These are phyloP conservation scores for Diceros bicornis DNA, from an alignment of 2,797 vertebrate species.

Conservation along the genomic window DNA sequence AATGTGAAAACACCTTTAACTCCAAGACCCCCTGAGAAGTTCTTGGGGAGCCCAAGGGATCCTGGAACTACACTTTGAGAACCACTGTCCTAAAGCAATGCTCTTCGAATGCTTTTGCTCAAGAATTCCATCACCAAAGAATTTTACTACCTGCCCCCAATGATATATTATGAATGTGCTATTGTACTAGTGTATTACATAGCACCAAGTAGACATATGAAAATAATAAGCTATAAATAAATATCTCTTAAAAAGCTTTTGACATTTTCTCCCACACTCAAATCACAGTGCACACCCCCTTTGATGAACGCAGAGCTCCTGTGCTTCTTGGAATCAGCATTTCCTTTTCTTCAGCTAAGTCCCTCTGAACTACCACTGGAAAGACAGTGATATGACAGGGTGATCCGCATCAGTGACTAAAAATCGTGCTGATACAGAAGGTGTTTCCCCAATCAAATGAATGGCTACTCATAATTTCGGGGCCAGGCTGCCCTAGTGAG, in stretches of 20 bases:
- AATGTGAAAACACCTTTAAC: not conserved
- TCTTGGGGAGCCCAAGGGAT: not conserved
- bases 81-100: not conserved
- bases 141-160: not conserved
- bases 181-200: not conserved
- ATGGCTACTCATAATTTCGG: accelerated
- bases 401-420: not conserved
- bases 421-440: not conserved
- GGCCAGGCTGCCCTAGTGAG: not conserved
- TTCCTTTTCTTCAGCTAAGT: slow-evolving; percentile 4
- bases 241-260: not conserved
- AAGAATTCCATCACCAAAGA: not conserved
- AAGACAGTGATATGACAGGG: not conserved
- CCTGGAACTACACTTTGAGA: not conserved
- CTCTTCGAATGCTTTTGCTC: not conserved
- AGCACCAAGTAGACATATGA: not conserved
- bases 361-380: not conserved
- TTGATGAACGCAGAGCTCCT: not conserved
- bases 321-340: not conserved
- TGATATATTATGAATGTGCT: not conserved
- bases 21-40: not conserved
- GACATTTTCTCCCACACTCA: not conserved
- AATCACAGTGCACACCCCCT: not conserved
- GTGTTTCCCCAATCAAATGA: not conserved
- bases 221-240: not conserved